phyloP scores from a whole-genome alignment of 2,888 invertebrate species.

The Microctonus hyperodae region DNA sequence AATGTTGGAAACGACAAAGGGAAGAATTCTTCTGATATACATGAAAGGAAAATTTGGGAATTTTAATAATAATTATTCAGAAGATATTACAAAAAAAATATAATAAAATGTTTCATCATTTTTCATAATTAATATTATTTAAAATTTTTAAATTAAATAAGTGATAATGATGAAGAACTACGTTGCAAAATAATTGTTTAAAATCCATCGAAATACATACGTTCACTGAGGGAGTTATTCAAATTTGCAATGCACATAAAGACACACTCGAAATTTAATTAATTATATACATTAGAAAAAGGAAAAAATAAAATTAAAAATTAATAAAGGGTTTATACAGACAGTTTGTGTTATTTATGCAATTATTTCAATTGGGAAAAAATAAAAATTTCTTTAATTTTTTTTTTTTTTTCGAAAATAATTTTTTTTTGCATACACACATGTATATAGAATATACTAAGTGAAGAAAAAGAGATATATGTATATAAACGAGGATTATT shows the following conservation, averaged over 20 bases:
- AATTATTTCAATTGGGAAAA: neutral
- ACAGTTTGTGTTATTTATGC: neutral
- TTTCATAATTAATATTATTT: too few species aligned
- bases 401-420: constrained; percentile 29
- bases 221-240: neutral
- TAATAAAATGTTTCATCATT: neutral
- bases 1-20: neutral
- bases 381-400: neutral
- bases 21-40: neutral
- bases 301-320: constrained; percentile 6
- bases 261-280: constrained; percentile 9
- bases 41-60: neutral
- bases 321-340: constrained; percentile 1
- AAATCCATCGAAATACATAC: constrained; percentile 18
- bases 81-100: too few species aligned
- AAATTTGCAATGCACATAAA: constrained; percentile 16
- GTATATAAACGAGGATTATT: constrained; percentile 27
- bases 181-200: neutral
- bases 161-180: neutral
- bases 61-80: neutral
- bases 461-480: constrained; percentile 36
- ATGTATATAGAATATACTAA: neutral
- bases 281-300: neutral
- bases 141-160: too few species aligned
- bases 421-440: constrained; percentile 27